phyloP scores from a whole-genome alignment of 2,797 vertebrate genomes.

The Argya squamiceps region DNA sequence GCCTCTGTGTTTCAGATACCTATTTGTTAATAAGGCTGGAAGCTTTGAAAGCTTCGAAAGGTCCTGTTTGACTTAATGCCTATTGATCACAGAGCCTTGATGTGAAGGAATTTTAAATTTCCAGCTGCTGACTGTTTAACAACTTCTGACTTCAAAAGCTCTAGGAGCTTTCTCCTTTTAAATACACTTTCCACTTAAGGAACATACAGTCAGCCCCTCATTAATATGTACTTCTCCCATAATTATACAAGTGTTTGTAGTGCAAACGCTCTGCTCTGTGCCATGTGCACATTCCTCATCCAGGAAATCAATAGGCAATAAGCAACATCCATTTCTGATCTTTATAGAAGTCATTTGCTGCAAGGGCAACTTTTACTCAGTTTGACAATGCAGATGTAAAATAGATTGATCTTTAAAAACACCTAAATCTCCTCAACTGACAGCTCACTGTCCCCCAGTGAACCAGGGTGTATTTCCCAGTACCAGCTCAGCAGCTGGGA shows the following conservation, averaged over 20 bases:
- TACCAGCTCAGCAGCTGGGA: accelerated
- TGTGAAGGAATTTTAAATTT: slow-evolving; percentile 60
- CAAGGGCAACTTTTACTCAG: not conserved
- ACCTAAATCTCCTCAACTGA: not conserved
- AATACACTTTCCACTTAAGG: slow-evolving; percentile 37
- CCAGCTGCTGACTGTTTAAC: slow-evolving; percentile 44
- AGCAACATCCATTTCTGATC: not conserved
- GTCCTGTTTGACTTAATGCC: slow-evolving; percentile 46
- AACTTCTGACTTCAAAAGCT: slow-evolving; percentile 54
- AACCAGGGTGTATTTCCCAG: not conserved
- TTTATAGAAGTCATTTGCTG: not conserved
- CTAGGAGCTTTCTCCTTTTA: slow-evolving; percentile 29
- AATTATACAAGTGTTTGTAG: slow-evolving; percentile 30
- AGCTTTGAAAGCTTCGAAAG: slow-evolving; percentile 35
- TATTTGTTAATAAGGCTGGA: slow-evolving; percentile 44
- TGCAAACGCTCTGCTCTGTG: not conserved
- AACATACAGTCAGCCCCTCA: not conserved
- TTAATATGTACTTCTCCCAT: slow-evolving; percentile 27
- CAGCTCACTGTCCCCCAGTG: not conserved
- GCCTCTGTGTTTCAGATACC: not conserved
- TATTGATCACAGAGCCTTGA: slow-evolving; percentile 41
- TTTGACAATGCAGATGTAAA: not conserved
- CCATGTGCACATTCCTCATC: not conserved
- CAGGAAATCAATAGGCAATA: slow-evolving; percentile 31
- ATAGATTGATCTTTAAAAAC: not conserved